Percentiles rank a stretch among this genome's conserved stretches.
These are phyloP conservation scores for Venturia canescens DNA, from an alignment of 1,140 invertebrate genomes.

Conservation along the genomic window DNA sequence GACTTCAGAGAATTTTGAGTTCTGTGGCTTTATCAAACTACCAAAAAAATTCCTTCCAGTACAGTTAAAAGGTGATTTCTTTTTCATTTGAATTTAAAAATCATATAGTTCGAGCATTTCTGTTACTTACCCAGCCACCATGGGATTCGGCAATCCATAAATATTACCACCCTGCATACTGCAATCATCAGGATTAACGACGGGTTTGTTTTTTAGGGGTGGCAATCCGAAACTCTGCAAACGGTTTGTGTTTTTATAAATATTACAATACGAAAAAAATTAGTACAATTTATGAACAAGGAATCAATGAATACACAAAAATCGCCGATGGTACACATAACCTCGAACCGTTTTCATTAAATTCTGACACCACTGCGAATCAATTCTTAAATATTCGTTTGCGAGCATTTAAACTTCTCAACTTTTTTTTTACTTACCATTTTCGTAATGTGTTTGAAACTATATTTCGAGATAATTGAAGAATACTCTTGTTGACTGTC, in stretches of 20 bases:
- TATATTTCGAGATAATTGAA: background rate
- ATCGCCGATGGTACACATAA: background rate
- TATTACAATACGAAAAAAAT: slow-evolving; percentile 37
- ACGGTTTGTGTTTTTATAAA: slow-evolving; percentile 42
- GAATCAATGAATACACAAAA: background rate
- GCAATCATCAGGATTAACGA: slow-evolving; percentile 67
- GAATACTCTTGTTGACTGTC: slow-evolving; percentile 20
- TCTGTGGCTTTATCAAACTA: no score
- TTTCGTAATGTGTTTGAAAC: background rate
- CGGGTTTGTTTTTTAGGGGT: slow-evolving; percentile 73
- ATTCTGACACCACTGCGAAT: no score
- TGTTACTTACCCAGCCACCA: slow-evolving; percentile 75
- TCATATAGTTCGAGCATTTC: background rate
- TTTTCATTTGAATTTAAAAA: background rate
- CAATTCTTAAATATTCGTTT: no score
- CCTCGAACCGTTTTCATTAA: background rate
- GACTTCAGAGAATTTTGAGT: no score
- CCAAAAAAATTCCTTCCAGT: background rate
- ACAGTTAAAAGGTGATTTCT: no score
- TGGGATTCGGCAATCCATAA: slow-evolving; percentile 77
- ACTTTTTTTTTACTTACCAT: slow-evolving; percentile 15
- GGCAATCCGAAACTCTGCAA: slow-evolving; percentile 80
- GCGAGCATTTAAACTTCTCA: background rate
- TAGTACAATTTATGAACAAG: background rate
- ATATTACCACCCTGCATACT: slow-evolving; percentile 66